Evolutionary conservation across 2,888 invertebrate genomes (phyloP), one percentile per base, ranked within the genome.

Genomic region (Pediacus dermestoides): DNA sequence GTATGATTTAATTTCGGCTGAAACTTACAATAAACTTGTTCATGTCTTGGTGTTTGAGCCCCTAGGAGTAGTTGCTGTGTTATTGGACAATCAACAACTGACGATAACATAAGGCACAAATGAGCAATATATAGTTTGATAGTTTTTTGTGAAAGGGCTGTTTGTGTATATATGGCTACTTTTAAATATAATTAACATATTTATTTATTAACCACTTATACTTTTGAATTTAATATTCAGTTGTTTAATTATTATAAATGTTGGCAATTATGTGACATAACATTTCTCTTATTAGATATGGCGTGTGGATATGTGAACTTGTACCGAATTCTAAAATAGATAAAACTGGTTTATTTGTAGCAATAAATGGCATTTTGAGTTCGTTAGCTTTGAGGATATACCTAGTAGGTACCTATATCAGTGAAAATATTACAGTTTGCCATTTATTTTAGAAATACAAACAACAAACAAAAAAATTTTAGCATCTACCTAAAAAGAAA

Each of bases 131-230:
- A 60, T 60, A 58, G 37, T 12, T 13, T 51, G 44, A 39, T 36
- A 36, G 46, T 43, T 18, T 18, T 44, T 39, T 50, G 59, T 58
- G 58, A 57, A 59, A 53, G 58, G 57, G 52, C 38, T 12, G 44
- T 31, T 37, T 44, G 42, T 50, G 50, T 53, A 44, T 21, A 6
- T 21, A 21, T 21, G 21, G 21, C 27, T 9, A 26, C 30, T 13
- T 30, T 3, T 12, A 34, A 42, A 42, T 42, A 14, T 32, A 43
- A 39, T 40, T 44, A 39, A 37, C 35, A 39, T 39, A 39, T 30
- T 26, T 13, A 26, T 34, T 39, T 37, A 34, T 40, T 31, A 39
- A 35, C 37, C 14, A n/a, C n/a, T n/a, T n/a, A n/a, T n/a, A n/a
- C n/a, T n/a, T n/a, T n/a, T n/a, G n/a, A 18, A 18, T 18, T 18